A percentile compares a stretch with the other conserved stretches of the same genome.
Conservation (phyloP, 1,140 invertebrate species). For the Stegodyphus mimosarum region DNA sequence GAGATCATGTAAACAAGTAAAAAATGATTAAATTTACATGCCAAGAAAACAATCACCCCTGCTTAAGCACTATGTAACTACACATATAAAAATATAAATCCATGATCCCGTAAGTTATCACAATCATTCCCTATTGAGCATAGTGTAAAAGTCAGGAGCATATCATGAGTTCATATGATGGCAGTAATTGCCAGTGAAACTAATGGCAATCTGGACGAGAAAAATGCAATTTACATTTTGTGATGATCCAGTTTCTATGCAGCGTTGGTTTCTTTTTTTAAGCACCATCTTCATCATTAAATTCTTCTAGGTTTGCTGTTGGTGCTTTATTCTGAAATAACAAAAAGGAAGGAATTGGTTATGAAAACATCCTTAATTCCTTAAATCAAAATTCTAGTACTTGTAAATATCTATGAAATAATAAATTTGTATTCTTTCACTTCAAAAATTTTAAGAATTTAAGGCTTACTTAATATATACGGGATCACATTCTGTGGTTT, state of each 20-base stretch:
- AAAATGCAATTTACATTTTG: slow-evolving; percentile 4
- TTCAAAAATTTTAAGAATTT: too few relatives aligned
- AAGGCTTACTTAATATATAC: too few relatives aligned
- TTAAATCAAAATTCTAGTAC: background rate
- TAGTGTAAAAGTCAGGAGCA: background rate
- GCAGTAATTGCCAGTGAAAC: slow-evolving; percentile 15
- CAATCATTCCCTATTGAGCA: slow-evolving; percentile 30
- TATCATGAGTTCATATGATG: background rate
- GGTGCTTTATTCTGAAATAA: slow-evolving; percentile 58
- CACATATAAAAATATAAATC: slow-evolving; percentile 41
- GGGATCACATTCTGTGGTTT: too few relatives aligned
- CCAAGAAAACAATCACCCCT: slow-evolving; percentile 28
- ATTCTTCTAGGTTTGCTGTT: slow-evolving; percentile 37
- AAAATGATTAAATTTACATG: background rate
- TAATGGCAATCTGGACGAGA: slow-evolving; percentile 15
- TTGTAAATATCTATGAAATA: background rate
- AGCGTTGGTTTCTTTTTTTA: background rate
- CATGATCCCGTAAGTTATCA: slow-evolving; percentile 22
- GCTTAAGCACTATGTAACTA: slow-evolving; percentile 5
- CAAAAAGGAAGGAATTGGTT: too few relatives aligned
- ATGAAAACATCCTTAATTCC: too few relatives aligned
- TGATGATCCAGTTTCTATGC: slow-evolving; percentile 7
- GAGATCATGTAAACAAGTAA: background rate
- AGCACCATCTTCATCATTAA: slow-evolving; percentile 52
- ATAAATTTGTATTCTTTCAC: background rate